Evolutionary conservation across 2,113 vertebrate species (phyloP).

Genomic region (Agapornis roseicollis): DNA sequence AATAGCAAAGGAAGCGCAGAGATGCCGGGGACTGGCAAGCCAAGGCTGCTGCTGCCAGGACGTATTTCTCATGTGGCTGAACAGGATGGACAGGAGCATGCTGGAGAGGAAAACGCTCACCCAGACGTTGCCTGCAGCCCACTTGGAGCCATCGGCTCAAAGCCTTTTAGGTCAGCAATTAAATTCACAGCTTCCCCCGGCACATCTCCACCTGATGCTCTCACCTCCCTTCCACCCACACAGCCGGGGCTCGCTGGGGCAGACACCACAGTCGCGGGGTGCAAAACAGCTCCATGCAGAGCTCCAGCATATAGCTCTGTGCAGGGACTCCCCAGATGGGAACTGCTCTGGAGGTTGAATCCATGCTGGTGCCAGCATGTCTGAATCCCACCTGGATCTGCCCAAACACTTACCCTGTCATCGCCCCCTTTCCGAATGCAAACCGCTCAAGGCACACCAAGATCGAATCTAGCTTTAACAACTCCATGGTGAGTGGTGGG

Average conservation of each 20-base stretch:
- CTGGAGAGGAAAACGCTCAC: not conserved
- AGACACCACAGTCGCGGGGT: not conserved
- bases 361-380: not conserved
- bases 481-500: not conserved
- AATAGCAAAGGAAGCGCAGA: not conserved
- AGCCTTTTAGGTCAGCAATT: conserved; percentile 6
- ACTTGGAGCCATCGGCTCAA: not conserved
- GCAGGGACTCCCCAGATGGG: not conserved
- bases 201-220: not conserved
- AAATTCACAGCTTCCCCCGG: not conserved
- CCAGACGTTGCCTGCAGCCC: not conserved
- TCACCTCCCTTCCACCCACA: not conserved
- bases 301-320: not conserved
- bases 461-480: not conserved
- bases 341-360: not conserved
- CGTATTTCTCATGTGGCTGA: not conserved
- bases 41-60: not conserved
- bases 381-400: not conserved
- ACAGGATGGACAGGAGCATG: not conserved
- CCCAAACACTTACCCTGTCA: not conserved
- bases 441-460: not conserved
- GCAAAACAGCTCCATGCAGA: not conserved
- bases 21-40: not conserved
- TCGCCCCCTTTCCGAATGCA: not conserved
- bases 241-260: not conserved